phyloP scores from a whole-genome alignment of 2,888 invertebrate species.

The Leucophenga montana region DNA sequence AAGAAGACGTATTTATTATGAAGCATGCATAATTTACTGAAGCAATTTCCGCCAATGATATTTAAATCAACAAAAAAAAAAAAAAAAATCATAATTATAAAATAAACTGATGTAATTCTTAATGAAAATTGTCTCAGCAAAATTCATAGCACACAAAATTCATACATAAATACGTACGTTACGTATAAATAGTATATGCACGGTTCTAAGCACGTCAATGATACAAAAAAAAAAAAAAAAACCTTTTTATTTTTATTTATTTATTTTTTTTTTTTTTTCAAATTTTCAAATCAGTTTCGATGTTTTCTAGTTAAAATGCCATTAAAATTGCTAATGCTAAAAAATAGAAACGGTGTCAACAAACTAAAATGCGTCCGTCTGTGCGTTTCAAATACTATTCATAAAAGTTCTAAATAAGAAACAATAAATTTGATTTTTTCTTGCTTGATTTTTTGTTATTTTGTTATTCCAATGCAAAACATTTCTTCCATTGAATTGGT shows the following conservation, averaged over 20 bases:
- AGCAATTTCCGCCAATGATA: not conserved
- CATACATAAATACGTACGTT: no score
- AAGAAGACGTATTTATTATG: not conserved
- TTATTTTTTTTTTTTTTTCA: not conserved
- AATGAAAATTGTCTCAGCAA: slow-evolving; percentile 8
- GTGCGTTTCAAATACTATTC: not conserved
- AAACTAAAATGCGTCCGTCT: slow-evolving; percentile 3
- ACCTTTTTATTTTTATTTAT: no score
- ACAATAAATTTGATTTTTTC: no score
- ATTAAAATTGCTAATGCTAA: slow-evolving; percentile 15
- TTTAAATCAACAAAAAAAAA: not conserved
- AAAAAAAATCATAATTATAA: not conserved
- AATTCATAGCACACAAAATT: no score
- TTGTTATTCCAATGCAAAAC: no score
- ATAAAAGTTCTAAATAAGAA: no score
- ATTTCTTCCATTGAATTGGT: no score
- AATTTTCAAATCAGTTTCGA: not conserved
- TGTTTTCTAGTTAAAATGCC: not conserved
- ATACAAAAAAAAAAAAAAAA: no score
- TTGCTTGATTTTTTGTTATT: no score
- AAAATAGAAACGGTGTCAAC: slow-evolving; percentile 15
- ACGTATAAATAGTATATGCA: no score
- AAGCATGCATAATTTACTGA: not conserved
- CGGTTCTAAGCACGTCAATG: no score
- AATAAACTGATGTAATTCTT: slow-evolving; percentile 34